Conservation (phyloP, 2,797 vertebrate species). For the Lindbergichthys nudifrons region DNA sequence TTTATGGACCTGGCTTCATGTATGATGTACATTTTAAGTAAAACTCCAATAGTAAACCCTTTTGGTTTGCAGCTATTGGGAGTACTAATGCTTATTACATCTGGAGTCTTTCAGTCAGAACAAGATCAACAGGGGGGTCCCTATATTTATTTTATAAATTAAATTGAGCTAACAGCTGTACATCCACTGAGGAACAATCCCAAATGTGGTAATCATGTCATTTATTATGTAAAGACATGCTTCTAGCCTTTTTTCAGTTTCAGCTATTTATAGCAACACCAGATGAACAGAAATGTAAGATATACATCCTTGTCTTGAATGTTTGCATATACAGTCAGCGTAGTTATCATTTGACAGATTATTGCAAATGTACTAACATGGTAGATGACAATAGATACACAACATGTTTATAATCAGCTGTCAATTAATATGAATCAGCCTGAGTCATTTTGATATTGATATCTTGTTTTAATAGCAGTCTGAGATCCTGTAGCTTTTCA, state of each 20-base stretch:
- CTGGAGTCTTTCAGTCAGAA: no score
- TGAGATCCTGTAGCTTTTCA: constrained; percentile 35
- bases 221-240: not conserved
- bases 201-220: not conserved
- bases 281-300: not conserved
- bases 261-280: not conserved
- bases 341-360: not conserved
- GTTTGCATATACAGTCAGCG: not conserved
- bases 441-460: not conserved
- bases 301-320: not conserved
- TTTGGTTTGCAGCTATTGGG: no score
- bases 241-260: not conserved
- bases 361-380: not conserved
- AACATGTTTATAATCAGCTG: not conserved
- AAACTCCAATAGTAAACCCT: no score
- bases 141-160: no score
- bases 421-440: not conserved
- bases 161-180: not conserved
- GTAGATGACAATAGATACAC: not conserved
- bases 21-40: no score
- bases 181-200: not conserved
- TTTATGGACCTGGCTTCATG: no score
- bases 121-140: no score
- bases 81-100: no score
- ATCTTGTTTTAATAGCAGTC: not conserved